Evolutionary conservation across 2,888 invertebrate genomes (phyloP).

Genomic region (Spialia ferax): DNA sequence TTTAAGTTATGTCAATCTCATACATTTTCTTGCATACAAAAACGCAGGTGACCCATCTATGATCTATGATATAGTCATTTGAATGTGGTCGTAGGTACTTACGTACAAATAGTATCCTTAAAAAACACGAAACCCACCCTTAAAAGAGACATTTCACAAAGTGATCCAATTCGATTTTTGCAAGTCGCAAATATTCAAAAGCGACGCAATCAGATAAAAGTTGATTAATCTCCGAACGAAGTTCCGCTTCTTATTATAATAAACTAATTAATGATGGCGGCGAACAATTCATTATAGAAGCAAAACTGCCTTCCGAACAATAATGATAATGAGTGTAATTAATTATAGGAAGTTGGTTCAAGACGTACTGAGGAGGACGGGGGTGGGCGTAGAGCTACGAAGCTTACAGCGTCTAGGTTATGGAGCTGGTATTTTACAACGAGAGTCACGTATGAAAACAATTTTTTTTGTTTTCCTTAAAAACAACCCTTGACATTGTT

Average conservation of each 20-base stretch:
- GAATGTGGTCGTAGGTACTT: no score
- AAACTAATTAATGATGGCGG: conserved; percentile 86
- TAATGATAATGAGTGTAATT: conserved; percentile 87
- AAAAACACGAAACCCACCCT: neutral
- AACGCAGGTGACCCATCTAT: no score
- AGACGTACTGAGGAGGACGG: conserved; percentile 74
- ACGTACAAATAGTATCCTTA: no score
- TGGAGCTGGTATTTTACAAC: conserved; percentile 57
- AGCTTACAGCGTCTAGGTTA: conserved; percentile 34
- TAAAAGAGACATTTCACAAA: conserved; percentile 5
- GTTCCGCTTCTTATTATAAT: conserved; percentile 84
- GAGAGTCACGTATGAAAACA: neutral
- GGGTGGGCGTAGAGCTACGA: conserved; percentile 55
- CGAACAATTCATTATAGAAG: conserved; percentile 86
- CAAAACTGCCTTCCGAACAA: conserved; percentile 86
- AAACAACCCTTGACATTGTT: no score
- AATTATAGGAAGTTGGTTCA: conserved; percentile 85
- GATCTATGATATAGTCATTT: no score
- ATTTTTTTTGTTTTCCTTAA: no score
- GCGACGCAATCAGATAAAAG: conserved; percentile 80
- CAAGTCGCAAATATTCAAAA: conserved; percentile 60
- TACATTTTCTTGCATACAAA: no score
- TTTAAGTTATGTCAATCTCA: no score
- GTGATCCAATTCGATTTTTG: conserved; percentile 33
- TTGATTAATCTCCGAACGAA: conserved; percentile 82